A percentile compares a stretch with the other conserved stretches of the same genome.
Evolutionary conservation across 2,113 vertebrate genomes (phyloP).

Genomic region (Oreocharis arfaki): DNA sequence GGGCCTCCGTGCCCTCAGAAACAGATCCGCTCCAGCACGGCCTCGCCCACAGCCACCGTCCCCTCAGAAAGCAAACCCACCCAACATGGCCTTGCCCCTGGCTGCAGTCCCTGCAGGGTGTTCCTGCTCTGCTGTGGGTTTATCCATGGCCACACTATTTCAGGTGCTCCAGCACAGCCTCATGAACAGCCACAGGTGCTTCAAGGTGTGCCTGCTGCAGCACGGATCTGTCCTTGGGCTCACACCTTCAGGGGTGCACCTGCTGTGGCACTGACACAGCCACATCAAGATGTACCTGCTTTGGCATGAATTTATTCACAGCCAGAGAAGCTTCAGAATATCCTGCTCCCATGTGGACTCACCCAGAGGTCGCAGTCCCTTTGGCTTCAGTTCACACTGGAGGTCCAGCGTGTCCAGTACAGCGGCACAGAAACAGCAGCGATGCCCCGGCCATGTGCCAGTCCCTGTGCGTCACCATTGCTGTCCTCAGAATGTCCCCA

Average conservation of each 20-base stretch:
- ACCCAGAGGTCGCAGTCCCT: background rate
- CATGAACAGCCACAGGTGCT: background rate
- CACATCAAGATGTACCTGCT: background rate
- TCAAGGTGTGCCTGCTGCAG: background rate
- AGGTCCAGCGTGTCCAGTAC: background rate
- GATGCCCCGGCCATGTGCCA: rapidly evolving
- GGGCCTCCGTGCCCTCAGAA: rapidly evolving
- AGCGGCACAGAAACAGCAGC: background rate
- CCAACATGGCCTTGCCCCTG: background rate
- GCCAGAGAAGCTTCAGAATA: background rate
- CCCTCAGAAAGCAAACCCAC: background rate
- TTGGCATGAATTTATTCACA: background rate
- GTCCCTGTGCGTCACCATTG: background rate
- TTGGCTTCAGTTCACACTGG: rapidly evolving
- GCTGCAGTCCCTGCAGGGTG: background rate
- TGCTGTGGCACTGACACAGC: background rate
- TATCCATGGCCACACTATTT: background rate
- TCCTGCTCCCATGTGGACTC: rapidly evolving
- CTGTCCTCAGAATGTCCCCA: background rate
- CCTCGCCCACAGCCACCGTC: background rate
- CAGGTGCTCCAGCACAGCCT: rapidly evolving
- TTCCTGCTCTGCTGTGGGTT: background rate
- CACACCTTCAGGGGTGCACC: rapidly evolving
- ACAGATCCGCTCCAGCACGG: rapidly evolving
- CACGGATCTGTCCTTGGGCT: rapidly evolving